These are phyloP conservation scores for Scalopus aquaticus DNA, from an alignment of 2,113 vertebrate species.

Conservation along the genomic window DNA sequence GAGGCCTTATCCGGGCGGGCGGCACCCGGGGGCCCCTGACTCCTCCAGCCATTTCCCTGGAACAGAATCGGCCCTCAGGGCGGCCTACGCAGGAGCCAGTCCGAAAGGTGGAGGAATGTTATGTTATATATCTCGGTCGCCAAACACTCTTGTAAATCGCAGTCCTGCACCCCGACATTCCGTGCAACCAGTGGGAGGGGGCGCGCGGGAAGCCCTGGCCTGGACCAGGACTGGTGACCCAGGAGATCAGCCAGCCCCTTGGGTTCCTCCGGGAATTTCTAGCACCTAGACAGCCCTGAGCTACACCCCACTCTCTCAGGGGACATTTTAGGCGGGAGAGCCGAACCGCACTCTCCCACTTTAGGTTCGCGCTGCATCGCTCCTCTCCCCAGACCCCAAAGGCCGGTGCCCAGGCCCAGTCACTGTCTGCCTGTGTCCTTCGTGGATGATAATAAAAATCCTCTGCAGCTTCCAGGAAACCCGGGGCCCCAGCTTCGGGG, in stretches of 20 bases:
- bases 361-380: neutral
- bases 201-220: neutral
- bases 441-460: neutral
- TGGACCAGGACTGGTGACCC: neutral
- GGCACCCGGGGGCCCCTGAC: neutral
- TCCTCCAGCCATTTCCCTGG: neutral
- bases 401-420: neutral
- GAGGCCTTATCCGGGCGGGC: neutral
- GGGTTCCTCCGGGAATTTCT: neutral
- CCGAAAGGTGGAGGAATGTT: neutral
- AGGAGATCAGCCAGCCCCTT: neutral
- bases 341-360: rapidly evolving
- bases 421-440: neutral
- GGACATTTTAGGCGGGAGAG: neutral
- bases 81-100: neutral
- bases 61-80: neutral
- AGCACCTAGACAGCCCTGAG: neutral
- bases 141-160: neutral
- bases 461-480: neutral
- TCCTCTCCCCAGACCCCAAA: rapidly evolving
- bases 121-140: neutral
- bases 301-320: neutral
- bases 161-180: neutral
- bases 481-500: neutral
- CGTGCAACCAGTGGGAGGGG: neutral